Evolutionary conservation across 1,140 invertebrate species (phyloP).

Genomic region (Drosophila simulans): DNA sequence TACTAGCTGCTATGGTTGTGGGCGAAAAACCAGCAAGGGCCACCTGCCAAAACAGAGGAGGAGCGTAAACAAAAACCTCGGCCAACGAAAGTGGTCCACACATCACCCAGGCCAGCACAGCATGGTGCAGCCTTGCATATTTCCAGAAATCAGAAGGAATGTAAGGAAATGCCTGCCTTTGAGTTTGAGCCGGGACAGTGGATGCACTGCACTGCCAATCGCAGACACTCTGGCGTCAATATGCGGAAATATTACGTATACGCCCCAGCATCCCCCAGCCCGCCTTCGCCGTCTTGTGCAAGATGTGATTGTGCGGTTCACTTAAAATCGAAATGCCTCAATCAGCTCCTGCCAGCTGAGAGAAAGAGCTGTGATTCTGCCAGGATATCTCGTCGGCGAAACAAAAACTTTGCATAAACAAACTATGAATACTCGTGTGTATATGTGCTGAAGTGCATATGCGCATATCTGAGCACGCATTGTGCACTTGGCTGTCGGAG

Average conservation of each 20-base stretch:
- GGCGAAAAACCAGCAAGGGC: slow-evolving; percentile 12
- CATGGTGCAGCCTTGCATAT: background rate
- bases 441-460: slow-evolving; percentile 6
- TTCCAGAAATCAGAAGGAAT: background rate
- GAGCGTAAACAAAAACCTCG: background rate
- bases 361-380: background rate
- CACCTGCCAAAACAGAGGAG: slow-evolving; percentile 27
- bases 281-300: background rate
- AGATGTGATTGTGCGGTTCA: slow-evolving; percentile 9
- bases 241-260: slow-evolving; percentile 46
- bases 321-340: slow-evolving; percentile 48
- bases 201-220: slow-evolving; percentile 13
- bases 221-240: slow-evolving; percentile 17
- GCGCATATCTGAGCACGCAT: slow-evolving; percentile 13
- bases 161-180: slow-evolving; percentile 13
- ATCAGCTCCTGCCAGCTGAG: slow-evolving; percentile 22
- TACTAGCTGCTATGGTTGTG: slow-evolving; percentile 18
- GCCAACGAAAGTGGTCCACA: background rate
- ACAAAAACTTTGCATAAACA: slow-evolving; percentile 51
- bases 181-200: slow-evolving; percentile 12
- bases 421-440: slow-evolving; percentile 25
- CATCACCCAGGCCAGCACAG: background rate
- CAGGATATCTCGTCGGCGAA: background rate
- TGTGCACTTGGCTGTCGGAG: slow-evolving; percentile 21
- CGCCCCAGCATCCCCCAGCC: slow-evolving; percentile 1